Evolutionary conservation across 1,140 invertebrate species (phyloP), one percentile per base, ranked within the genome.

Genomic region (Calephelis nemesis): DNA sequence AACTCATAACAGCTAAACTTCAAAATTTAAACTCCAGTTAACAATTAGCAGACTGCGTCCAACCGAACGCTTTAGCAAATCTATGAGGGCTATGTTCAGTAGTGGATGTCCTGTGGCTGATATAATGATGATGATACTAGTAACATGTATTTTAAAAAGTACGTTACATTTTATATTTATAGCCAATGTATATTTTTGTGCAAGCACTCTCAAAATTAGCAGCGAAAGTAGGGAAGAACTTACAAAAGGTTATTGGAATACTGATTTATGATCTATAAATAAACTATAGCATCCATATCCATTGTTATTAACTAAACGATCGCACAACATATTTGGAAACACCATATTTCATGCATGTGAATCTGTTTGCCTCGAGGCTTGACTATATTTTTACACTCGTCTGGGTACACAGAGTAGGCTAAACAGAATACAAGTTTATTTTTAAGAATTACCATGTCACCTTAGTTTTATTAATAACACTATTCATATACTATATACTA

Each of bases 301-400:
- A 69, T 71, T 40, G 74, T 75, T 75, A 79, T 79, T 76, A 79
- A 72, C 71, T 72, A 70, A 76, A 65, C 62, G 65, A 71, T 39
- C 52, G 62, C 58, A 45, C 69, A 74, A 70, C 70, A 79, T 79
- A 79, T 80, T 77, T 75, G 72, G 73, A 77, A 72, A 62, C 62
- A 72, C 74, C 67, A 84, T 86, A 84, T 81, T 81, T 85, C 81
- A 84, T 70, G 69, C 63, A 71, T 70, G 77, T 74, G 76, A 79
- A 81, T 84, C 72, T 81, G 78, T 81, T 83, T 82, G 82, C 81
- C 81, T 77, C 73, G 67, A 78, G 78, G 78, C 75, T 70, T 70
- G 74, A 73, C 76, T 80, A 77, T 85, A 85, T 83, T 84, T 84
- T 85, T 83, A 82, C 76, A 40, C 49, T 15, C 49, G 39, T 52